Conservation (phyloP, 2,113 vertebrate species). For the Pteruthius melanotis region DNA sequence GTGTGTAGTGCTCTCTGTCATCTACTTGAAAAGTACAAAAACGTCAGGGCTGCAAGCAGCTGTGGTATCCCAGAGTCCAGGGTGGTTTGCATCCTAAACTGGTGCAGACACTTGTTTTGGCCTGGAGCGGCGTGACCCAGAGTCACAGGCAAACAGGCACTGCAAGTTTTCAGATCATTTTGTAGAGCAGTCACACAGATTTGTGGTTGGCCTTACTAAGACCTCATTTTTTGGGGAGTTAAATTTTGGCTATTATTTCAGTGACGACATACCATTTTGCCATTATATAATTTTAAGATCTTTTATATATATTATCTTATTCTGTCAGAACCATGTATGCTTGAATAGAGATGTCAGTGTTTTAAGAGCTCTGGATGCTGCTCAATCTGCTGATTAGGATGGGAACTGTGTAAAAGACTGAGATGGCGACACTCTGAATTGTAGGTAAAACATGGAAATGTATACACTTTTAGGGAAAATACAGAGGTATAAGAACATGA, state of each 20-base stretch:
- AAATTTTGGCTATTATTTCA: neutral
- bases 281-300: neutral
- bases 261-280: neutral
- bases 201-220: neutral
- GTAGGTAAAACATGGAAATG: neutral
- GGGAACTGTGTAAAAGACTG: neutral
- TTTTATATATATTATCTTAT: neutral
- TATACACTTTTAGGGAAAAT: neutral
- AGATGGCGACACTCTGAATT: neutral
- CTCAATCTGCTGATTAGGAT: neutral
- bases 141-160: neutral
- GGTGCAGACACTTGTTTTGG: neutral
- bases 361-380: neutral
- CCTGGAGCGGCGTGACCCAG: neutral
- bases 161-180: neutral
- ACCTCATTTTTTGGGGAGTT: neutral
- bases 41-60: neutral
- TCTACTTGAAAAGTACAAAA: neutral
- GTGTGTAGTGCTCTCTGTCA: neutral
- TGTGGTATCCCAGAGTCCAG: neutral
- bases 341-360: neutral
- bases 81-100: accelerated
- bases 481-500: neutral
- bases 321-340: neutral
- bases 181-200: neutral